These are phyloP conservation scores for Anneissia japonica DNA, from an alignment of 35 echinoderm and acorn worm genomes.

Conservation along the genomic window DNA sequence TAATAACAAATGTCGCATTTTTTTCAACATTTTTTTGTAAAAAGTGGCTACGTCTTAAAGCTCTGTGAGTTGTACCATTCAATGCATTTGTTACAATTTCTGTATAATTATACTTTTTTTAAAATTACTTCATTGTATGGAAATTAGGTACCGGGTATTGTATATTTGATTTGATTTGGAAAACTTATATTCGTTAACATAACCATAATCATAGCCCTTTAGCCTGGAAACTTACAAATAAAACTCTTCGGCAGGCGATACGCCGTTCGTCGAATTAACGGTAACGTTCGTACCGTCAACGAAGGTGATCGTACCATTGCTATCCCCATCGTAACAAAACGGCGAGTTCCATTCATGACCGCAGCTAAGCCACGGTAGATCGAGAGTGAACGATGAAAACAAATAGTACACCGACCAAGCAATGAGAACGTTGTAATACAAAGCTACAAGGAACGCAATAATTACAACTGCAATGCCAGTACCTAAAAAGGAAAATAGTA, in stretches of 20 bases:
- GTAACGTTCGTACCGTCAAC: slow-evolving; percentile 20
- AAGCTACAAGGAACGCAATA: slow-evolving; percentile 63
- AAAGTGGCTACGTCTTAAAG: too few relatives aligned
- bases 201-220: too few relatives aligned
- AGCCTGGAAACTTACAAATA: slow-evolving; percentile 40
- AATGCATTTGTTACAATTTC: too few relatives aligned
- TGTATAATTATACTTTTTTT: too few relatives aligned
- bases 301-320: neutral
- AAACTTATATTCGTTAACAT: too few relatives aligned
- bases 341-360: slow-evolving; percentile 52
- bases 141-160: too few relatives aligned
- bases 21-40: neutral
- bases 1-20: neutral
- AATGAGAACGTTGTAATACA: slow-evolving; percentile 67
- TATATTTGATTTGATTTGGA: too few relatives aligned
- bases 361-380: slow-evolving; percentile 51
- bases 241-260: slow-evolving; percentile 48
- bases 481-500: slow-evolving; percentile 19
- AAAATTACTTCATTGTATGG: too few relatives aligned
- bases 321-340: slow-evolving; percentile 28
- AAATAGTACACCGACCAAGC: slow-evolving; percentile 74
- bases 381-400: slow-evolving; percentile 47
- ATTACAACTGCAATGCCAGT: slow-evolving; percentile 62
- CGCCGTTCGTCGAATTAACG: slow-evolving; percentile 31
- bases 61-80: too few relatives aligned